These are phyloP conservation scores for Hormiphora californensis DNA, from an alignment of 37 sponge, comb jelly and placozoan genomes.

Conservation along the genomic window DNA sequence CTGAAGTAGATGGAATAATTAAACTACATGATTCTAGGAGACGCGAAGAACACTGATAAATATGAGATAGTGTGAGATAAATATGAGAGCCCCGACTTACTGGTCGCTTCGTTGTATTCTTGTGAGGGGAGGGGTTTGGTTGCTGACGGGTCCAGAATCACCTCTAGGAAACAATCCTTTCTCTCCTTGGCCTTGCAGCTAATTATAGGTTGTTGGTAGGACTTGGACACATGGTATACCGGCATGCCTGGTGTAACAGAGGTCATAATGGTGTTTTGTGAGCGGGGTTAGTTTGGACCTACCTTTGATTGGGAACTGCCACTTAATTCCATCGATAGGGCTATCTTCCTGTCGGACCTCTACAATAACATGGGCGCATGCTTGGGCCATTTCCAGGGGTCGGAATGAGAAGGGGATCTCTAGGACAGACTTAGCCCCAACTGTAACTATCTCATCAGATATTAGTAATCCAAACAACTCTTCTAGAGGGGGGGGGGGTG, in stretches of 20 bases:
- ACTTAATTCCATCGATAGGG: constrained; percentile 34
- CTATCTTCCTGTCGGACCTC: not conserved
- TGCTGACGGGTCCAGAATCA: not conserved
- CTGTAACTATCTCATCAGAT: not conserved
- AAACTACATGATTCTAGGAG: not conserved
- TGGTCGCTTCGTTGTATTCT: constrained; percentile 16
- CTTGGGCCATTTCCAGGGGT: constrained; percentile 29
- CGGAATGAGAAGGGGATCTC: constrained; percentile 52
- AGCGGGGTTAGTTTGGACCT: not conserved
- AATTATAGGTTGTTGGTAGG: constrained; percentile 15
- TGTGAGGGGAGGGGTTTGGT: not conserved
- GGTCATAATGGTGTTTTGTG: too few species aligned
- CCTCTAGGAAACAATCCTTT: constrained; percentile 47
- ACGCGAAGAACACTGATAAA: not conserved
- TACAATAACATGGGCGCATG: constrained; percentile 2
- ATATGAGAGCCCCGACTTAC: not conserved
- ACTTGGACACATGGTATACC: not conserved
- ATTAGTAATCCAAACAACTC: constrained; percentile 32
- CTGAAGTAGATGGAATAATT: not conserved
- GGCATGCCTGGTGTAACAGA: too few species aligned
- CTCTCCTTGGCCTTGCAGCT: constrained; percentile 52
- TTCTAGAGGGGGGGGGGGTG: not conserved
- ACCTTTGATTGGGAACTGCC: constrained; percentile 54
- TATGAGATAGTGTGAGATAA: not conserved
- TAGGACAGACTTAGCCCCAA: not conserved